Percentiles rank a stretch among this genome's conserved stretches.
Evolutionary conservation across 2,113 vertebrate species (phyloP).

Genomic region (Rhombomys opimus): DNA sequence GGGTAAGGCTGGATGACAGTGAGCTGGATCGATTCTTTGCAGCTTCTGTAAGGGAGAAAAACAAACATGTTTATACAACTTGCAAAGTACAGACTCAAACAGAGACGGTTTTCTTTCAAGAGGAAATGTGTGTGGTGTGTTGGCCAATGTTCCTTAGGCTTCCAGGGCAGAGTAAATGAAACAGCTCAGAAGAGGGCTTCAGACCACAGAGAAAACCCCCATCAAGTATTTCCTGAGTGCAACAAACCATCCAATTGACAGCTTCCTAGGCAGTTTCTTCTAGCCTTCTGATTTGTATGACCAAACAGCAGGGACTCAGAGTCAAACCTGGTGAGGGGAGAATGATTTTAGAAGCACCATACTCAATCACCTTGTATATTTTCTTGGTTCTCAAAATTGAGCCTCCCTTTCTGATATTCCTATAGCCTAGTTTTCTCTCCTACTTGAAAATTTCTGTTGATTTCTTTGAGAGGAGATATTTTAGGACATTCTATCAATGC

Average conservation of each 20-base stretch:
- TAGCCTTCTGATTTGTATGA: conserved; percentile 28
- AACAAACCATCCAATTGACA: conserved; percentile 42
- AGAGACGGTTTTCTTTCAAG: conserved; percentile 66
- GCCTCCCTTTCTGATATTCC: conserved; percentile 43
- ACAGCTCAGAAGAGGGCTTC: conserved; percentile 59
- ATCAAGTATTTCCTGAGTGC: conserved; percentile 7
- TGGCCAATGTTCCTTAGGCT: conserved; percentile 67
- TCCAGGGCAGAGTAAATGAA: conserved; percentile 48
- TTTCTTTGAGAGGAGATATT: conserved; percentile 29
- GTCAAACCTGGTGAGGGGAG: conserved; percentile 7
- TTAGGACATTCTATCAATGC: conserved; percentile 8
- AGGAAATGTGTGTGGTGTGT: conserved; percentile 44
- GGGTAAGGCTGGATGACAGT: conserved; percentile 98
- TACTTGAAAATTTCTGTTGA: neutral
- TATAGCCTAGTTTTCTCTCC: conserved; percentile 41
- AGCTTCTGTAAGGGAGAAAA: conserved; percentile 91
- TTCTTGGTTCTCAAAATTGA: conserved; percentile 17
- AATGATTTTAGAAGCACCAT: conserved; percentile 56
- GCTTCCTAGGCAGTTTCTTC: conserved; percentile 33
- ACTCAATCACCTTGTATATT: neutral
- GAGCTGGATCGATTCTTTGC: conserved; percentile 98
- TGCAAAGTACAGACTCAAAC: conserved; percentile 7
- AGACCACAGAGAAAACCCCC: conserved; percentile 56
- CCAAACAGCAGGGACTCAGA: neutral
- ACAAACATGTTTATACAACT: conserved; percentile 75